Base-by-base conservation (phyloP, 2,797 vertebrate species). In the Sorex maritimensis region DNA sequence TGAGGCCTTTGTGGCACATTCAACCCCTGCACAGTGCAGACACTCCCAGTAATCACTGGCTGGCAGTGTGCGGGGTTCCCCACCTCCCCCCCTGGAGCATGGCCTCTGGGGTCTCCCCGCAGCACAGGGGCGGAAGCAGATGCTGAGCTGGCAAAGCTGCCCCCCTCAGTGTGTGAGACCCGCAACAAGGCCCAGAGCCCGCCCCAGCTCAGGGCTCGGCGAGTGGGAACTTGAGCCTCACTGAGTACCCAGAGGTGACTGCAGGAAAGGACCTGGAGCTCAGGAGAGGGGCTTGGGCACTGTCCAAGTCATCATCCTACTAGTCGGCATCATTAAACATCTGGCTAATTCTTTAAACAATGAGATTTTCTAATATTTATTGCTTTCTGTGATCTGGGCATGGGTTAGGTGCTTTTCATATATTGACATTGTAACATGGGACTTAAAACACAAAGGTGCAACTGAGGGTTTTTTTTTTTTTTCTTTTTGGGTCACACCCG, bases 1-100 rank as follows among this genome's bases (percentile, higher is more conserved):
- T 61, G 49, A 58, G 19, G 49, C 68, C 80, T 84, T n/a, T 41
- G 58, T 68, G 74, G n/a, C 79, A 88, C 73, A 38, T 79, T 79
- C 34, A 73, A 26, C 67, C 8, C 88, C 21, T 69, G 77, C 11
- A 2, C 24, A 11, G 52, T 1, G 0, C 52, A 55, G n/a, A 81
- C 19, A 44, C 49, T 41, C 69, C 26, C 17, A 55, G 26, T 52
- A 63, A 65, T 86, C 38, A 30, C 41, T 63, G 28, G 23, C 19
- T 30, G 52, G 41, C 82, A 71, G 52, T 5, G 2, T 30, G 17
- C 1, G 15, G 52, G 38, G 81, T 86, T 79, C 52, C 41, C 78
- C n/a, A 58, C 63, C 14, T 90, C 34, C 41, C 3, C 12, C 69
- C 24, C 30, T n/a, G 30, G 30, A 34, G 28, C 30, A 81, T 1